These are phyloP conservation scores for Solenodon paradoxus DNA, from an alignment of 2,113 vertebrate genomes.

Conservation along the genomic window DNA sequence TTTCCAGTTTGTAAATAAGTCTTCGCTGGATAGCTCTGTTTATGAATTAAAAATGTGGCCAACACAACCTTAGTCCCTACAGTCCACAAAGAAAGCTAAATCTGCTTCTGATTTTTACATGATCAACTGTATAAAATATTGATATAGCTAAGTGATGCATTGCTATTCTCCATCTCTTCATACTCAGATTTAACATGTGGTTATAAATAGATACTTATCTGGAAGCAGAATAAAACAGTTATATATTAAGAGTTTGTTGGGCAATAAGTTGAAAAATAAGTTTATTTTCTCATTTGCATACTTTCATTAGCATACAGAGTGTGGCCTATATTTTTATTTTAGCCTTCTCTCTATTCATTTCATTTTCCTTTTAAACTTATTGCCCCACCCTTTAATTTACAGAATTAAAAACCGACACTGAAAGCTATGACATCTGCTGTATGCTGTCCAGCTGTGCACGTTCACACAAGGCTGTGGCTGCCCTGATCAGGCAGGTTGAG, in stretches of 20 bases:
- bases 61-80: constrained; percentile 55
- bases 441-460: constrained; percentile 8
- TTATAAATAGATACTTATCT: constrained; percentile 41
- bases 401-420: constrained; percentile 58
- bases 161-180: constrained; percentile 59
- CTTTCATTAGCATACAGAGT: constrained; percentile 41
- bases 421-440: constrained; percentile 44
- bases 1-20: constrained; percentile 65
- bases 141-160: constrained; percentile 55
- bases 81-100: constrained; percentile 54
- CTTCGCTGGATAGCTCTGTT: constrained; percentile 46
- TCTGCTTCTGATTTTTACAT: constrained; percentile 58
- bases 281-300: constrained; percentile 56
- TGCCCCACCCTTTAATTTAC: constrained; percentile 53
- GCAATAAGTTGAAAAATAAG: constrained; percentile 66
- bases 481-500: neutral
- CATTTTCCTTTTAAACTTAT: constrained; percentile 42
- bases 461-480: neutral
- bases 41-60: constrained; percentile 50
- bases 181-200: constrained; percentile 43
- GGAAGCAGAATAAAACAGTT: constrained; percentile 46
- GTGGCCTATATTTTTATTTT: constrained; percentile 24
- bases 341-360: constrained; percentile 47
- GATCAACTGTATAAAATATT: constrained; percentile 62
- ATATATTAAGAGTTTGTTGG: constrained; percentile 52